Percentiles rank a stretch among this genome's conserved stretches.
These are phyloP conservation scores for Astyanax mexicanus DNA, from an alignment of 2,797 vertebrate species.

Conservation along the genomic window DNA sequence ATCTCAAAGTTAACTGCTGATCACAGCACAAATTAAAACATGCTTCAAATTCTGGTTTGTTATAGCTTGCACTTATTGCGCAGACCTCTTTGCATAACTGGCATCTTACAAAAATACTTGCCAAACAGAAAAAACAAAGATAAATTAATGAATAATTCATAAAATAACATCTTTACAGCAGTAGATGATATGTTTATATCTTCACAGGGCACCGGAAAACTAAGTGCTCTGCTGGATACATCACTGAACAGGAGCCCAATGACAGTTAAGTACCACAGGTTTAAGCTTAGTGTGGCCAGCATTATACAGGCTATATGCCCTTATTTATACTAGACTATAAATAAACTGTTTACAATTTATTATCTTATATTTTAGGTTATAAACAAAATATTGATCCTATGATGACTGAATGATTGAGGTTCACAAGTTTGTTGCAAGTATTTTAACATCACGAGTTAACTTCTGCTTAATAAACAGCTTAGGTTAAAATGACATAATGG, in stretches of 20 bases:
- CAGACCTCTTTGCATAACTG: constrained; percentile 50
- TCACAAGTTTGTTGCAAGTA: constrained; percentile 33
- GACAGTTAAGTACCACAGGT: neutral
- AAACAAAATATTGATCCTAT: constrained; percentile 12
- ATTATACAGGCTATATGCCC: neutral
- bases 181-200: neutral
- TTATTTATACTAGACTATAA: too few relatives aligned
- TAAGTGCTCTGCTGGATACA: neutral
- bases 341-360: constrained; percentile 22
- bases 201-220: neutral
- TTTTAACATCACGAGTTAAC: too few relatives aligned
- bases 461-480: constrained; percentile 50
- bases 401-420: constrained; percentile 26
- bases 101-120: neutral
- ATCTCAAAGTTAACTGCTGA: neutral
- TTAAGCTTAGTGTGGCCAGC: neutral
- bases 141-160: neutral
- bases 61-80: constrained; percentile 48
- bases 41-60: constrained; percentile 18
- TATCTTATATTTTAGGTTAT: constrained; percentile 8
- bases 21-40: constrained; percentile 24
- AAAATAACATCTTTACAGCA: constrained; percentile 21
- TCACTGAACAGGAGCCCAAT: neutral
- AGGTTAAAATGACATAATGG: constrained; percentile 44
- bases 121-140: neutral